phyloP scores from a whole-genome alignment of 2,797 vertebrate species.

The Gobio occitaniae region DNA sequence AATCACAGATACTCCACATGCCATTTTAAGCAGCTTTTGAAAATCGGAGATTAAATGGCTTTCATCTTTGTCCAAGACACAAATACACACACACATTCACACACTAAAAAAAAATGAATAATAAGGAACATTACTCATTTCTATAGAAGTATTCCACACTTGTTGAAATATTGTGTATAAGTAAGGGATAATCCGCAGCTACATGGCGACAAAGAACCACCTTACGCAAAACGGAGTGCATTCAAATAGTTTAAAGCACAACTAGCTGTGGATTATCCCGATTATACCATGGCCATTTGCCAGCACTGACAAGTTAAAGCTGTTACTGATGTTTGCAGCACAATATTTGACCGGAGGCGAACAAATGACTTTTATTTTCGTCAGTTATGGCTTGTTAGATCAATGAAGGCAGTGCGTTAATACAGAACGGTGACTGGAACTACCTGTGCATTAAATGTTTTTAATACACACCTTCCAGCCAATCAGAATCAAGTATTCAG shows the following conservation, averaged over 20 bases:
- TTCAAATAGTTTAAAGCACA: neutral
- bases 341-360: neutral
- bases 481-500: neutral
- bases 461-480: neutral
- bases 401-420: too few relatives aligned
- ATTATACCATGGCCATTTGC: neutral
- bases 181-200: neutral
- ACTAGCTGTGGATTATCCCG: neutral
- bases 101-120: neutral
- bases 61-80: constrained; percentile 22
- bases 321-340: neutral
- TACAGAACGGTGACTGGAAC: neutral
- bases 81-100: neutral
- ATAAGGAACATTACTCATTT: neutral
- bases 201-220: neutral
- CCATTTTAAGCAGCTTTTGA: constrained; percentile 45
- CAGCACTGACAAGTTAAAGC: neutral
- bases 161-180: neutral
- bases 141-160: neutral
- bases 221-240: neutral
- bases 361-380: neutral
- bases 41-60: constrained; percentile 41
- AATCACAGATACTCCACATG: constrained; percentile 27
- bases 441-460: neutral
- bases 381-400: neutral